Evolutionary conservation across 2,797 vertebrate species (phyloP).

Genomic region (Acanthurus lineatus): DNA sequence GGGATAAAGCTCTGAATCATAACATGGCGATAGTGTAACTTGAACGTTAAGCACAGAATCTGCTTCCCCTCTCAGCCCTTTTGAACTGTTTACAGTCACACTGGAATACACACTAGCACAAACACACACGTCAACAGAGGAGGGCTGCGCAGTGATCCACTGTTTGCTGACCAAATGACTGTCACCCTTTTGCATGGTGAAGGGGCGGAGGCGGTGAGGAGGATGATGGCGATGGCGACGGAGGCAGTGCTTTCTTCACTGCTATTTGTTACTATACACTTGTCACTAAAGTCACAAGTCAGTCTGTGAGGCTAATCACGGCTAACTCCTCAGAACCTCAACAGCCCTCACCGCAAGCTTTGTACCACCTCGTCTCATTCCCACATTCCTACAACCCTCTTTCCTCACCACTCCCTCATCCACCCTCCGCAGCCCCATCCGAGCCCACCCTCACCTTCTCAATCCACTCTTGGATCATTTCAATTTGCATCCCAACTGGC

Average conservation of each 20-base stretch:
- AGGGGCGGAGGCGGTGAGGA: slow-evolving; percentile 9
- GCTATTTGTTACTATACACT: slow-evolving; percentile 59
- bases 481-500: slow-evolving; percentile 88
- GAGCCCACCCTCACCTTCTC: slow-evolving; percentile 82
- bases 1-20: slow-evolving; percentile 31
- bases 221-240: background rate
- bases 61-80: slow-evolving; percentile 15
- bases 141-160: slow-evolving; percentile 49
- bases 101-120: slow-evolving; percentile 42
- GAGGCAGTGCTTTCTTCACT: slow-evolving; percentile 9
- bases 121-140: slow-evolving; percentile 52
- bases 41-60: slow-evolving; percentile 11
- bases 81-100: slow-evolving; percentile 50
- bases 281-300: slow-evolving; percentile 70
- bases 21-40: slow-evolving; percentile 18
- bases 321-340: slow-evolving; percentile 66
- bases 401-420: slow-evolving; percentile 60
- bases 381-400: slow-evolving; percentile 58
- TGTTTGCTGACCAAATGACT: slow-evolving; percentile 72
- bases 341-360: slow-evolving; percentile 64
- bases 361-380: slow-evolving; percentile 62
- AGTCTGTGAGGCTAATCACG: slow-evolving; percentile 71
- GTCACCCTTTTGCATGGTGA: slow-evolving; percentile 25
- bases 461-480: slow-evolving; percentile 87
- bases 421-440: slow-evolving; percentile 67